Evolutionary conservation across 1,140 invertebrate genomes (phyloP), one percentile per base, ranked within the genome.

Genomic region (Drosophila pseudoananassae): DNA sequence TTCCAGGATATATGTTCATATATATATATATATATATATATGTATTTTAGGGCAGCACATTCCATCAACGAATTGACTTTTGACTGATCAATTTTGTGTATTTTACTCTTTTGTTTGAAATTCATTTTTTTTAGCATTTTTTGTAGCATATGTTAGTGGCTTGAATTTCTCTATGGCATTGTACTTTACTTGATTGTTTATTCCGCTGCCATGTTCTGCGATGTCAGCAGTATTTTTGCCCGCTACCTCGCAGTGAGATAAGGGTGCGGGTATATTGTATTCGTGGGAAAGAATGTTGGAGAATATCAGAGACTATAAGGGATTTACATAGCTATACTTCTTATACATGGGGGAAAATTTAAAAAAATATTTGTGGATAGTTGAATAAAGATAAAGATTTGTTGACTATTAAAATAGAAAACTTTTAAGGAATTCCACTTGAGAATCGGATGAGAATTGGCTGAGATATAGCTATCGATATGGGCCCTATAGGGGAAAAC

Each of bases 51-150:
- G 64, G 17, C 46, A 43, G 10, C 3, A 64, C 60, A 52, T 59
- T 68, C 60, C 65, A 66, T 66, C 65, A 65, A 25, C 49, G 65
- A 66, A 68, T 68, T 68, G 47, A 65, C 65, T 66, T 66, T 47
- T 47, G 59, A 54, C 65, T 54, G 49, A 68, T 66, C 60, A 66
- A 68, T 68, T 54, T 46, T 68, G 46, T 59, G 23, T 36, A 23
- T 23, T 47, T 36, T 23, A 9, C 1, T 27, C 17, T 17, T 43
- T 17, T 46, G 9, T 46, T 20, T 20, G n/a, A n/a, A 15, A 10
- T 33, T 8, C 8, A 10, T 8, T 33, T 33, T 33, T 27, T 27
- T 27, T 27, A 6, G 8, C 9, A 33, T 33, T 33, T 33, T 40
- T 3, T 14, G 6, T 15, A 4, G 8, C 38, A 40, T 40, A 40